These are phyloP conservation scores for Prunella fulvescens DNA, from an alignment of 2,113 vertebrate genomes.

Conservation along the genomic window DNA sequence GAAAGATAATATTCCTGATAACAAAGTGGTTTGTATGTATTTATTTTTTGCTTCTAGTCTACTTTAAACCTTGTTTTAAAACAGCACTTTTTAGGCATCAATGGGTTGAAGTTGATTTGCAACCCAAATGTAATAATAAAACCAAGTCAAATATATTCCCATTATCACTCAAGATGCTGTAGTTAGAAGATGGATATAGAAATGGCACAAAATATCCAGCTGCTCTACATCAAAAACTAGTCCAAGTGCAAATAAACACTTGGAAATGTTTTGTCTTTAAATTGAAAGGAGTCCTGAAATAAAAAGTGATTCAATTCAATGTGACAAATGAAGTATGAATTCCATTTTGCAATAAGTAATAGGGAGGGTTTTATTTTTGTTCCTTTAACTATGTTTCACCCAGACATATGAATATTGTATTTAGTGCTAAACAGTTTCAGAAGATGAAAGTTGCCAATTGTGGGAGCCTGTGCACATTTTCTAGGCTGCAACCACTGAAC, in stretches of 20 bases:
- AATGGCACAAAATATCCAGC: background rate
- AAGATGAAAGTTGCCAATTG: background rate
- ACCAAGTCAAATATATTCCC: background rate
- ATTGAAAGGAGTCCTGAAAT: background rate
- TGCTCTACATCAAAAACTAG: background rate
- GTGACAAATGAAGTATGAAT: slow-evolving; percentile 33
- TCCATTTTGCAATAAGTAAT: background rate
- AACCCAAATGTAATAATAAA: background rate
- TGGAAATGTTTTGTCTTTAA: slow-evolving; percentile 11
- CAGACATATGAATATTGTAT: background rate
- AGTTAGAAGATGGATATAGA: background rate
- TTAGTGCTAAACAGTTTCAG: background rate
- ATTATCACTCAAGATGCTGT: background rate
- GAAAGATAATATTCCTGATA: background rate
- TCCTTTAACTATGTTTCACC: background rate
- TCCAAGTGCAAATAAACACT: slow-evolving; percentile 1
- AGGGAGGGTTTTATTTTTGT: background rate
- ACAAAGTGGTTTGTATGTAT: background rate
- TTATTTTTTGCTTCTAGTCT: background rate
- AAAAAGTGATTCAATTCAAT: background rate
- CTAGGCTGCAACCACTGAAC: background rate
- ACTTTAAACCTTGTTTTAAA: background rate
- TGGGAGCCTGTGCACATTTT: background rate
- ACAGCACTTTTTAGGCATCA: background rate
- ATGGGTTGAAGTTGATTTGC: background rate